Base-by-base conservation (phyloP, 2,888 invertebrate species). In the Hipparchia semele region DNA sequence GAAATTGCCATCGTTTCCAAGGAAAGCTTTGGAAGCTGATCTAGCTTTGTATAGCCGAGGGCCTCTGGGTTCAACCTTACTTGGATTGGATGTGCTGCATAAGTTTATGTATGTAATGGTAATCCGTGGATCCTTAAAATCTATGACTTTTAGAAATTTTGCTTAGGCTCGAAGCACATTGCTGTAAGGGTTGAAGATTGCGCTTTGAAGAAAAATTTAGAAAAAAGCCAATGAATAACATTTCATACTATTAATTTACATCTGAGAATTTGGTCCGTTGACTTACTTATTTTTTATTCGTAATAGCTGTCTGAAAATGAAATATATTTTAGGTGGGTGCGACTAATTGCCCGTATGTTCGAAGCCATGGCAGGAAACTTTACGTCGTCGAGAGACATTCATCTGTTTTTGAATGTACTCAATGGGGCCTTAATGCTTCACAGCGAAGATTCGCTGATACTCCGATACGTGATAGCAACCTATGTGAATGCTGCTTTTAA, bases 351-450 rank as follows among this genome's bases (percentile, higher is more conserved):
- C 0, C 96, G 98, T 66, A 98, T 99, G 98, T 99, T 99, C 85
- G 98, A 98, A 90, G 98, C 98, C 0, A 99, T 99, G 99, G 98
- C 98, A 1, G 98, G 98, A 2, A 99, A 99, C 85, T 99, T 99
- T 85, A 99, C 99, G 0, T 98, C 99, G 81, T 98, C 98, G 0
- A 98, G 99, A 23, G 99, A 99, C 85, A 98, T 99, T 71, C 99
- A 99, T 84, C 93, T 99, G 62, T 99, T 99, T 87, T 94, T 99
- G 56, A 99, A 99, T 89, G 99, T 99, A 0, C 94, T 99, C 4
- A 99, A 99, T 81, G 99, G 99, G 0, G 98, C 99, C 0, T 95
- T 99, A 64, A 98, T 99, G 84, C 94, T 99, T 65, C 99, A 99
- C 88, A 98, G 99, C 78, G 99, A 99, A 90, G 99, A 99, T 87